phyloP scores from a whole-genome alignment of 53 echinoderm and acorn worm genomes.

The Holothuria leucospilota region DNA sequence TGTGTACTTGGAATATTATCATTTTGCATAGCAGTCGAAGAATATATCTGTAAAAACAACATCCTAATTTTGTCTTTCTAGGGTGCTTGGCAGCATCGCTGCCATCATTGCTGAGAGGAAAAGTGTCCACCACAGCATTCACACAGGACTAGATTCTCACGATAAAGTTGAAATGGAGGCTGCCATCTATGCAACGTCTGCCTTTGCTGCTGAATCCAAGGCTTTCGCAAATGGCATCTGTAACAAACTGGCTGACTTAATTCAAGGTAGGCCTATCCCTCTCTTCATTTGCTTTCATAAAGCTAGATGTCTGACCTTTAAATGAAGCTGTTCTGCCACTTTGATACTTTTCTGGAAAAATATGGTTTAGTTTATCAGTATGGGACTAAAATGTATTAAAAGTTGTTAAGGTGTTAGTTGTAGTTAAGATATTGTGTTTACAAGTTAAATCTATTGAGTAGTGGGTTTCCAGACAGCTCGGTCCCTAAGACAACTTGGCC shows the following conservation, averaged over 20 bases:
- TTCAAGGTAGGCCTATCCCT: conserved; percentile 64
- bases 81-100: conserved; percentile 93
- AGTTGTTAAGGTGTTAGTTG: no score
- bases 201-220: conserved; percentile 94
- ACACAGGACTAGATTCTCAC: conserved; percentile 92
- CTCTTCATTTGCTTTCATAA: background rate
- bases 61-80: conserved; percentile 6
- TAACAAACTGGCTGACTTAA: conserved; percentile 91
- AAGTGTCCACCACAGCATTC: conserved; percentile 94
- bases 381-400: no score
- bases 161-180: conserved; percentile 96
- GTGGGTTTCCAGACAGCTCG: no score
- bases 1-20: no score
- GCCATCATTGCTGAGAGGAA: conserved; percentile 95
- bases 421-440: no score
- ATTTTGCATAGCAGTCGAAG: no score
- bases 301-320: background rate
- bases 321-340: no score
- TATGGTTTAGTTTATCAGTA: no score
- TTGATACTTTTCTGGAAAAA: no score
- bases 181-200: conserved; percentile 91
- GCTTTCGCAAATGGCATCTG: conserved; percentile 95
- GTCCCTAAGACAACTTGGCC: no score
- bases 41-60: no score
- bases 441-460: no score